A percentile compares a stretch with the other conserved stretches of the same genome.
phyloP scores from a whole-genome alignment of 2,888 invertebrate genomes.

The Raillietiella orientalis region DNA sequence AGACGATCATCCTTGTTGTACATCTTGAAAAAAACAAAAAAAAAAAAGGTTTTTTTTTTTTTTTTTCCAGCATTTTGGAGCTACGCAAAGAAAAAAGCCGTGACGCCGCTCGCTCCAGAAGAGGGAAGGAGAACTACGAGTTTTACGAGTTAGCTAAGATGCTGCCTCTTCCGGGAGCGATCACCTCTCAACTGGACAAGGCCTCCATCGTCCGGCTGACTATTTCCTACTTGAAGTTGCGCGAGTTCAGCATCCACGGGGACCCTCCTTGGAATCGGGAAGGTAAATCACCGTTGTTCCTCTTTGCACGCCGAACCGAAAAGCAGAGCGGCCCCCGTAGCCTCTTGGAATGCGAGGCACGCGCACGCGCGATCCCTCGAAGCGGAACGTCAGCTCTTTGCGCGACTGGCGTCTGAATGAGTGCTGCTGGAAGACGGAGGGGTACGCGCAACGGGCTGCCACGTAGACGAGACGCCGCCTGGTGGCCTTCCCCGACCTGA shows the following conservation, averaged over 20 bases:
- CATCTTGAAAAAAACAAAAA: neutral
- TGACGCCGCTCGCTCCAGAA: conserved; percentile 61
- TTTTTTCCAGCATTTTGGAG: conserved; percentile 51
- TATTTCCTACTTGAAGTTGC: conserved; percentile 72
- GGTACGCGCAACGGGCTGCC: too few species aligned
- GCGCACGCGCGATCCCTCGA: too few species aligned
- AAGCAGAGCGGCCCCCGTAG: too few species aligned
- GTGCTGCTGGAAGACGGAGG: too few species aligned
- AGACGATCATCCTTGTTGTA: conserved; percentile 1
- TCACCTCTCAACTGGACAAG: conserved; percentile 60
- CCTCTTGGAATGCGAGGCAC: too few species aligned
- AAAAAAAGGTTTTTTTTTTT: conserved; percentile 5
- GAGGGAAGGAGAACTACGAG: conserved; percentile 84
- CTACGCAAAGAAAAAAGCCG: conserved; percentile 72
- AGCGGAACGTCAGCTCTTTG: too few species aligned
- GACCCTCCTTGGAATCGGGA: conserved; percentile 85
- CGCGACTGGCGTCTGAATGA: too few species aligned
- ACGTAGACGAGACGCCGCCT: too few species aligned
- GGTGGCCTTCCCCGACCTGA: too few species aligned
- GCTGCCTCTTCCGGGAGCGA: conserved; percentile 26
- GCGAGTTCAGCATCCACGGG: conserved; percentile 79
- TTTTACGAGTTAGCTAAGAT: conserved; percentile 71
- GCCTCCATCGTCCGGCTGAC: conserved; percentile 85
- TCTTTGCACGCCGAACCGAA: too few species aligned
- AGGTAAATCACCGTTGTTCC: too few species aligned